These are phyloP conservation scores for Ischnus inquisitorius DNA, from an alignment of 2,888 invertebrate species.

Conservation along the genomic window DNA sequence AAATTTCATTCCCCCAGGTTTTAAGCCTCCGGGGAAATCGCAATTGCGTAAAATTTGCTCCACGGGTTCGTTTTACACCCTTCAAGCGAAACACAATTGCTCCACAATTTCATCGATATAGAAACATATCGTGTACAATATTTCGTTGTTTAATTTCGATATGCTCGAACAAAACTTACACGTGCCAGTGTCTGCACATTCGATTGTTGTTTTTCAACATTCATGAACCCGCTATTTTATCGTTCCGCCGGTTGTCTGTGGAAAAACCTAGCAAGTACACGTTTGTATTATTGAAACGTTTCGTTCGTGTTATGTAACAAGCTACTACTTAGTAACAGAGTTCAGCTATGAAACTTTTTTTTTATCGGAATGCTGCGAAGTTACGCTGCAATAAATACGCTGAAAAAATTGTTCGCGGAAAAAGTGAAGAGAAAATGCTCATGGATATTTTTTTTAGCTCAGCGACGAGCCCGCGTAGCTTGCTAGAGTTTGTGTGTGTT, in stretches of 20 bases:
- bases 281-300: background rate
- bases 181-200: background rate
- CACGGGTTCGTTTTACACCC: background rate
- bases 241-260: too few relatives aligned
- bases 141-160: background rate
- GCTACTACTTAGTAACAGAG: background rate
- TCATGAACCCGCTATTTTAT: too few relatives aligned
- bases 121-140: background rate
- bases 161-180: too few relatives aligned
- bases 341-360: background rate
- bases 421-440: background rate
- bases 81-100: background rate
- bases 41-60: background rate
- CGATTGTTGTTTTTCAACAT: background rate
- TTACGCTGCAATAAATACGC: background rate
- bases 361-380: background rate
- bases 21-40: background rate
- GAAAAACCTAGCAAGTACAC: too few relatives aligned
- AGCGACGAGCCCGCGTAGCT: background rate
- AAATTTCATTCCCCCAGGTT: background rate
- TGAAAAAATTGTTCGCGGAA: background rate
- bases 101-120: background rate
- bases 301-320: background rate
- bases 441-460: background rate
- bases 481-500: background rate